phyloP scores from a whole-genome alignment of 2,888 invertebrate genomes.

The Tillus elongatus region DNA sequence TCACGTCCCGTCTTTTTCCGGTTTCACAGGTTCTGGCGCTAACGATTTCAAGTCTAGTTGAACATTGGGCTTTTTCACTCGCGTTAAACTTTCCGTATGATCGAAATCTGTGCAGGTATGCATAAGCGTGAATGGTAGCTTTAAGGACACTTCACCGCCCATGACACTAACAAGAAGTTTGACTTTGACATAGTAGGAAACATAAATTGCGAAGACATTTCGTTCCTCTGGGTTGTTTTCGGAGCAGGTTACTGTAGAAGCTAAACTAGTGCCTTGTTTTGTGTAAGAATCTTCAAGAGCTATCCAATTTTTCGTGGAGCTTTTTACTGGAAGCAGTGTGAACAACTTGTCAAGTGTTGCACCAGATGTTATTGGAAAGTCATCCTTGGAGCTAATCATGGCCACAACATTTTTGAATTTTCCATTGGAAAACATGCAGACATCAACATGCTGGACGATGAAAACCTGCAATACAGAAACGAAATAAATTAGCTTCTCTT shows the following conservation, averaged over 20 bases:
- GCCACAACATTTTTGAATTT: conserved; percentile 92
- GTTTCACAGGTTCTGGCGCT: conserved; percentile 23
- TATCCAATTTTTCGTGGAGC: conserved; percentile 83
- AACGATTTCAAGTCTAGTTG: conserved; percentile 13
- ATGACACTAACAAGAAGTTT: conserved; percentile 72
- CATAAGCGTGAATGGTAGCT: conserved; percentile 71
- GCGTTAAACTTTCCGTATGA: conserved; percentile 46
- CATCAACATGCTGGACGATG: conserved; percentile 83
- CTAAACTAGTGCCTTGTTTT: conserved; percentile 51
- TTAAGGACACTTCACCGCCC: conserved; percentile 70
- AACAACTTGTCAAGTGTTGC: conserved; percentile 55
- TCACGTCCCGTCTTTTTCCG: conserved; percentile 40
- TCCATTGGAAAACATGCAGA: conserved; percentile 91
- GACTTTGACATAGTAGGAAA: conserved; percentile 84
- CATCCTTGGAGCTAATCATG: conserved; percentile 50
- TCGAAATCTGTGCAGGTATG: conserved; percentile 61
- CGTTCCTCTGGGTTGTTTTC: conserved; percentile 58
- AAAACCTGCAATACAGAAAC: conserved; percentile 55
- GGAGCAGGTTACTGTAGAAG: conserved; percentile 47
- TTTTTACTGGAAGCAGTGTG: conserved; percentile 61
- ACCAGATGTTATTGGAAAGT: conserved; percentile 58
- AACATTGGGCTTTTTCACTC: conserved; percentile 27
- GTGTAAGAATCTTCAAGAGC: conserved; percentile 79
- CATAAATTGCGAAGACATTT: conserved; percentile 84
- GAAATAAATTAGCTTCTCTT: too few species aligned